These are phyloP conservation scores for Pegea sp. DNA, from an alignment of 23 tunicate species.

Conservation along the genomic window DNA sequence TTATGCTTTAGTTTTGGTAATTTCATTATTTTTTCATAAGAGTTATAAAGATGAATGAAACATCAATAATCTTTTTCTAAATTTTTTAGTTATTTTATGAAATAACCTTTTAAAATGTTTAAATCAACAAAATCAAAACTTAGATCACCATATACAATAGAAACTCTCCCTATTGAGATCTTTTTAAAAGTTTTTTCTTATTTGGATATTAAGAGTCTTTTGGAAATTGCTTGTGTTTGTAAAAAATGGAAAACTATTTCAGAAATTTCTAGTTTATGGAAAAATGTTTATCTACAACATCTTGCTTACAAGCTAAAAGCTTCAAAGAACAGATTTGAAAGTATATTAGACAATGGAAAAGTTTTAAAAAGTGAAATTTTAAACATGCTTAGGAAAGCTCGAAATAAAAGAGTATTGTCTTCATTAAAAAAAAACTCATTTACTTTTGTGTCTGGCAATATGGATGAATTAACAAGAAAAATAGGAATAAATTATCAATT, in stretches of 20 bases:
- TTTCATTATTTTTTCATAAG: no score
- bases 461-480: background rate
- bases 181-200: background rate
- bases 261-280: background rate
- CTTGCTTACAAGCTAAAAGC: background rate
- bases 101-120: no score
- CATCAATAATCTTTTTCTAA: no score
- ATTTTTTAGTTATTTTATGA: no score
- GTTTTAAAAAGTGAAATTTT: background rate
- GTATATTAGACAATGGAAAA: background rate
- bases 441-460: background rate
- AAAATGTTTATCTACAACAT: background rate
- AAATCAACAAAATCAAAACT: no score
- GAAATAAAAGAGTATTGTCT: background rate
- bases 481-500: background rate
- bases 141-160: no score
- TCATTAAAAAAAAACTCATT: background rate
- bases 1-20: no score
- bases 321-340: background rate
- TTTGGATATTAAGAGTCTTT: background rate
- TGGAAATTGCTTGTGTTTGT: slow-evolving; percentile 1
- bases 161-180: background rate
- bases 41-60: no score
- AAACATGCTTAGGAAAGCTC: background rate
- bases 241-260: background rate